Evolutionary conservation across 2,113 vertebrate species (phyloP), one percentile per base, ranked within the genome.

Genomic region (Phylloscopus whistleri): DNA sequence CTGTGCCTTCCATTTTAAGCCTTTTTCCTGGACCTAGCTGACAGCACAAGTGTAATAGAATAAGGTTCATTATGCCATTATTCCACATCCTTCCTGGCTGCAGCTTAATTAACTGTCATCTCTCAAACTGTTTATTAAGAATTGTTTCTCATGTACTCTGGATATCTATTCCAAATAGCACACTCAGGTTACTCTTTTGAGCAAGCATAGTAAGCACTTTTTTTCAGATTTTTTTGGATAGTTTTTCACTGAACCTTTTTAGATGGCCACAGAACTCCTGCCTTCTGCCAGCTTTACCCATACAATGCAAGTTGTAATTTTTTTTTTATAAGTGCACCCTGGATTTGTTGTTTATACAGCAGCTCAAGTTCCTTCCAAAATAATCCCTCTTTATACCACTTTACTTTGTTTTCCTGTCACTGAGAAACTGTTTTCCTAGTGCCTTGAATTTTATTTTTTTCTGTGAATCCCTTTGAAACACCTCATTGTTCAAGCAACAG

Each of bases 71-170:
- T 90, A 80, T 83, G 59, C 68, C 83, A 74, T 86, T 92, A 80
- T 86, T 95, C 85, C 59, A 96, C 75, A 92, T 93, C 96, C 95
- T 96, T 96, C 96, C 95, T 95, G 90, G 30, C 51, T 93, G 35
- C 48, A 77, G 63, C 59, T 85, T 96, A 95, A 93, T 95, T 91
- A 93, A 73, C 46, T 90, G 59, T 69, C 70, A 85, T 87, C 70
- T 88, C 82, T 90, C 67, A 84, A 89, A 73, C 37, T 83, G 67
- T 90, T 93, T 85, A 92, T 79, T 94, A 95, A 55, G 20, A 66
- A 66, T 27, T 92, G 53, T 85, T 93, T 83, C 31, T 82, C 41
- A 18, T 83, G 51, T 85, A 51, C 58, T 84, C 49, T 89, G 58
- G 27, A 31, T 76, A 49, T 46, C 37, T 84, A 26, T 84, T 84